Evolutionary conservation across 1,140 invertebrate genomes (phyloP).

Genomic region (Parapsyche elsis): DNA sequence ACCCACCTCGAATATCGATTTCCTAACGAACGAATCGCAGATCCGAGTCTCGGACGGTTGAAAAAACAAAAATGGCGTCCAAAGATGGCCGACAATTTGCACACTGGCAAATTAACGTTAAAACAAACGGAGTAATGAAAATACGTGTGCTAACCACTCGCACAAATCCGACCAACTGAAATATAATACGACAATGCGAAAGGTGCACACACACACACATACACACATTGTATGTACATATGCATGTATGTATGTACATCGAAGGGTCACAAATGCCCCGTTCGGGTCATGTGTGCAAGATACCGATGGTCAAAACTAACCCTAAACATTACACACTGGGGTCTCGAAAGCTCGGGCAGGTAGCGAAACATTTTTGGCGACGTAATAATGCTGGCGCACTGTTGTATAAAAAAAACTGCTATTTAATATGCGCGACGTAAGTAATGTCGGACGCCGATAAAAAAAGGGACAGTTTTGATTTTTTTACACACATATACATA

Average conservation of each 20-base stretch:
- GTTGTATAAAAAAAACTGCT: background rate
- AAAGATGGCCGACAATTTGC: background rate
- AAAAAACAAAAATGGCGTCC: no score
- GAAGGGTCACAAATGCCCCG: background rate
- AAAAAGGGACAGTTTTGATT: slow-evolving; percentile 5
- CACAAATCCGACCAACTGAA: background rate
- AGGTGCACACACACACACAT: background rate
- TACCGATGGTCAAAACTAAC: background rate
- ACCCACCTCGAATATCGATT: no score
- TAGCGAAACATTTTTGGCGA: slow-evolving; percentile 1
- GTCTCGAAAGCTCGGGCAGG: background rate
- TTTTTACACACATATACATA: background rate
- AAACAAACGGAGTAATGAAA: background rate
- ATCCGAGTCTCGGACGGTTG: no score
- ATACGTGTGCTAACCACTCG: background rate
- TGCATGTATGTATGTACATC: background rate
- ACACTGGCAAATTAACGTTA: background rate
- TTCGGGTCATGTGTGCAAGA: background rate
- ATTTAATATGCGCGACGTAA: slow-evolving; percentile 1
- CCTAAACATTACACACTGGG: background rate
- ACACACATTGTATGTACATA: background rate
- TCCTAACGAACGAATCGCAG: no score
- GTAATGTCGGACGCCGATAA: slow-evolving; percentile 3
- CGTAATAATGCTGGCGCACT: background rate
- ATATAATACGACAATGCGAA: background rate